phyloP scores from a whole-genome alignment of 2,888 invertebrate species.

The Lasioglossum calceatum region DNA sequence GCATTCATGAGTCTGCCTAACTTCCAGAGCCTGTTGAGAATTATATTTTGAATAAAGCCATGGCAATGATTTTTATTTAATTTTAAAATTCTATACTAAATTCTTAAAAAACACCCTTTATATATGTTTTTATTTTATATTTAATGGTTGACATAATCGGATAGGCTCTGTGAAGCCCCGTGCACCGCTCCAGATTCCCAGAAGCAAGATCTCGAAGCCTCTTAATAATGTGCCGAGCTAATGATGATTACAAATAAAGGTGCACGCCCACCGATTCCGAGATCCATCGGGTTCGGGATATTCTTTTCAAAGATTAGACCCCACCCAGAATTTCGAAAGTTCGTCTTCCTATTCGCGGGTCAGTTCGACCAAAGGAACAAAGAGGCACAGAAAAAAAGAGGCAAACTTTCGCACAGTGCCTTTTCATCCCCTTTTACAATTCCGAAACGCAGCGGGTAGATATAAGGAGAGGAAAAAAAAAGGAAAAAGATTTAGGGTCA shows the following conservation, averaged over 20 bases:
- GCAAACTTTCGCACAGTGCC: background rate
- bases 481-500: slow-evolving; percentile 49
- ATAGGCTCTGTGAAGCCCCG: background rate
- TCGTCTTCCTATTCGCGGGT: slow-evolving; percentile 23
- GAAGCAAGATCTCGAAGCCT: background rate
- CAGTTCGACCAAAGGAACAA: background rate
- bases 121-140: no score
- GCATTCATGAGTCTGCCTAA: background rate
- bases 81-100: no score
- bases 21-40: background rate
- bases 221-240: background rate
- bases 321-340: background rate
- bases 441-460: background rate
- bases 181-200: background rate
- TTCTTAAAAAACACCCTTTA: no score
- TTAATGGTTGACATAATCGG: background rate
- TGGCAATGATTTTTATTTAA: no score
- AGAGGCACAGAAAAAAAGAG: background rate
- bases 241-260: slow-evolving; percentile 9
- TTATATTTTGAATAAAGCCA: no score
- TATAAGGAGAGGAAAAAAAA: slow-evolving; percentile 14
- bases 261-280: slow-evolving; percentile 1
- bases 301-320: background rate
- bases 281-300: background rate
- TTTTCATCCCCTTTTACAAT: background rate